Evolutionary conservation across 2,113 vertebrate species (phyloP).

Genomic region (Cettia cetti): DNA sequence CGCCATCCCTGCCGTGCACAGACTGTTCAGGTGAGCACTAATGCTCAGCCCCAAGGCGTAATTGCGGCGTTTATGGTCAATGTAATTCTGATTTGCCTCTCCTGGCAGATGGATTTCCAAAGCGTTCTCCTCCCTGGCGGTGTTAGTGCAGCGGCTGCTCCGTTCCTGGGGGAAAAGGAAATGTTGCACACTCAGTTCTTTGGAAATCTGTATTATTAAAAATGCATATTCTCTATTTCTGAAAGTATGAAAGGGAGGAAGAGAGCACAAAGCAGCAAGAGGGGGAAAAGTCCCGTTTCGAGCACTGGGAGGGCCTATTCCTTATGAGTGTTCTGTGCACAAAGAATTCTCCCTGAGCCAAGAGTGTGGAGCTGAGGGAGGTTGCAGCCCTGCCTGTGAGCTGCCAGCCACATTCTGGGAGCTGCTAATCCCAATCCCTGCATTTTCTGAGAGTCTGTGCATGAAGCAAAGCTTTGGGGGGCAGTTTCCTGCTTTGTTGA

Average conservation of each 20-base stretch:
- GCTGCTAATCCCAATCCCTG: not conserved
- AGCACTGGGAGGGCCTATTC: not conserved
- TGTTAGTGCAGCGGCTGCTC: not conserved
- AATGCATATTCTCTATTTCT: not conserved
- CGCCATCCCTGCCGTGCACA: not conserved
- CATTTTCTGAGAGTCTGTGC: not conserved
- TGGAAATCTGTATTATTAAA: slow-evolving; percentile 24
- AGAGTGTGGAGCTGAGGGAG: not conserved
- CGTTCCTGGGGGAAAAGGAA: not conserved
- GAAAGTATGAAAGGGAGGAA: not conserved
- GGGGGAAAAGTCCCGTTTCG: not conserved
- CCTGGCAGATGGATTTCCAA: not conserved
- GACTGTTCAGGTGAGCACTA: not conserved
- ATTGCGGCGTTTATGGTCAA: not conserved
- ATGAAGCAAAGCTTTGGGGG: not conserved
- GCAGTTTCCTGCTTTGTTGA: not conserved
- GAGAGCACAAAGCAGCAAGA: not conserved
- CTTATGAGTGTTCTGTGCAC: not conserved
- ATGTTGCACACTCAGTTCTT: not conserved
- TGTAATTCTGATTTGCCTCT: not conserved
- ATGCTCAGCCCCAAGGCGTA: not conserved
- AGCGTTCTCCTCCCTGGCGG: not conserved
- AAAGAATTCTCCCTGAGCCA: not conserved
- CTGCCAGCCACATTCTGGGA: not conserved
- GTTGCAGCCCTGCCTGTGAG: not conserved